phyloP scores from a whole-genome alignment of 2,797 vertebrate genomes.

The Coendou prehensilis region DNA sequence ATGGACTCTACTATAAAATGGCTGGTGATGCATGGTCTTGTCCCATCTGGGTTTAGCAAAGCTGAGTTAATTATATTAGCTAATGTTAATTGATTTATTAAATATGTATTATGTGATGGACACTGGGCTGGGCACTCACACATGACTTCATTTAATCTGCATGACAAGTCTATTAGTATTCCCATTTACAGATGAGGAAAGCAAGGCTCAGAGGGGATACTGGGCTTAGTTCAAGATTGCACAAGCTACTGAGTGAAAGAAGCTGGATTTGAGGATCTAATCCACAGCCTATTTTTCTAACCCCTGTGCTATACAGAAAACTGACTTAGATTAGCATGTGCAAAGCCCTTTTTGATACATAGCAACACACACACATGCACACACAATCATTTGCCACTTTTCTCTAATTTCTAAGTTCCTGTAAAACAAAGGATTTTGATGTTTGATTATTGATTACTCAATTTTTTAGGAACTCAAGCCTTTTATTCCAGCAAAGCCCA shows the following conservation, averaged over 20 bases:
- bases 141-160: not conserved
- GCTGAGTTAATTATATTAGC: not conserved
- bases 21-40: not conserved
- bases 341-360: not conserved
- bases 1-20: too few relatives aligned
- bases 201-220: not conserved
- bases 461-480: not conserved
- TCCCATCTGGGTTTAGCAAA: not conserved
- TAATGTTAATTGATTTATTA: not conserved
- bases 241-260: not conserved
- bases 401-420: not conserved
- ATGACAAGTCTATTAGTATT: not conserved
- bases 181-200: constrained; percentile 12
- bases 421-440: constrained; percentile 3
- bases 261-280: not conserved
- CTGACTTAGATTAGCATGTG: not conserved
- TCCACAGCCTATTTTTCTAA: not conserved
- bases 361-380: not conserved
- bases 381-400: not conserved
- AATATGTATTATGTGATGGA: not conserved
- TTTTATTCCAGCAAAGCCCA: constrained; percentile 1
- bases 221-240: not conserved
- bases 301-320: not conserved
- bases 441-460: not conserved
- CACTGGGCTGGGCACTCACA: not conserved